Evolutionary conservation across 1,140 invertebrate species (phyloP), one percentile per base, ranked within the genome.

Genomic region (Andricus grossulariae): DNA sequence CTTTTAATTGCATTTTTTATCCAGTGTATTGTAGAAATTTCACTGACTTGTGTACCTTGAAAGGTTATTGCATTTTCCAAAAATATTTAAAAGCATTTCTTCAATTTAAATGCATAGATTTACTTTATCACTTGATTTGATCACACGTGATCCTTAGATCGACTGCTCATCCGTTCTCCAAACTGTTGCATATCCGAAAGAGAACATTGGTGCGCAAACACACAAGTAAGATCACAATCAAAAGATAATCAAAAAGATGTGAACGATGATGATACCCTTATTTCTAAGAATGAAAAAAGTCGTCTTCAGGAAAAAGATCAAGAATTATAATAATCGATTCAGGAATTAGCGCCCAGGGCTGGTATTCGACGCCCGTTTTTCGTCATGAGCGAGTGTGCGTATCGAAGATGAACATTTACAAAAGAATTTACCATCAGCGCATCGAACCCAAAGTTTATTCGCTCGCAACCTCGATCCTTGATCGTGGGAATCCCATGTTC

Each of bases 401-500:
- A 52, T 52, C n/a, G 51, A 3, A 54, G 52, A n/a, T 54, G 52
- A 66, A 39, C 57, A 66, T 66, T 66, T 45, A 66, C 57, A 66
- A 66, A 66, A 66, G 25, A 60, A 60, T 60, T 60, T 60, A 21
- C 57, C 57, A 60, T 60, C 57, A 60, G 60, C 60, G 60, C 25
- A 25, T 25, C 32, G 60, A 66, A 66, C 45, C 6, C 25, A 51
- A 76, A 50, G 32, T 57, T 25, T 51, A 10, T 13, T 52, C 60
- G 70, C 32, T 18, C 25, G 39, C 49, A 57, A 18, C 54, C 50
- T 60, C 39, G 52, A 57, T 39, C 45, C 57, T 79, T 57, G 77
- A 80, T 84, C 84, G 83, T 84, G 82, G 57, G 81, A 84, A 85
- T 83, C 45, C 49, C 19, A 32, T 11, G 45, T 51, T 57, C 52